Conservation (phyloP, 2,113 vertebrate genomes). For the Anseranas semipalmata region DNA sequence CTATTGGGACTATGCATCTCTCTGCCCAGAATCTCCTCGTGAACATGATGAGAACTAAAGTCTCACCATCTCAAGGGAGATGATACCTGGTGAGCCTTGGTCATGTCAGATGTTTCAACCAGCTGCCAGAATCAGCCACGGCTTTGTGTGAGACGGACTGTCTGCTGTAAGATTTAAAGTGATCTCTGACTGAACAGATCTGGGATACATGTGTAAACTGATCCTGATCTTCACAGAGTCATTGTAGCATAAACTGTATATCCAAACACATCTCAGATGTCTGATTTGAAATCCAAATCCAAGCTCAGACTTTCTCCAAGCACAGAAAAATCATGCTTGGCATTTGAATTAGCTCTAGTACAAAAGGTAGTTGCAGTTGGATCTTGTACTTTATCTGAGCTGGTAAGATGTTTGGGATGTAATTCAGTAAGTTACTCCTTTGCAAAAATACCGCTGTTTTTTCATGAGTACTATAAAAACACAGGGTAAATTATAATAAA, state of each 20-base stretch:
- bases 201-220: neutral
- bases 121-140: neutral
- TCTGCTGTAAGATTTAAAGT: neutral
- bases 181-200: neutral
- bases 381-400: neutral
- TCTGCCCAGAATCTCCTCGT: neutral
- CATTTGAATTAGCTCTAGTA: neutral
- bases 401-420: conserved; percentile 1
- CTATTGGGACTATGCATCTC: neutral
- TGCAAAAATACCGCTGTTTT: neutral
- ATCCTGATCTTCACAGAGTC: neutral
- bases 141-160: neutral
- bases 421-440: neutral
- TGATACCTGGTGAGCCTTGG: neutral
- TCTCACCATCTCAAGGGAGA: neutral
- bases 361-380: conserved; percentile 1
- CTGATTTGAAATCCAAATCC: neutral
- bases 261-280: neutral
- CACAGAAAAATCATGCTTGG: neutral
- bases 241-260: neutral
- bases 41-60: neutral
- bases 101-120: neutral
- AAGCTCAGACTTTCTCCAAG: neutral
- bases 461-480: neutral
- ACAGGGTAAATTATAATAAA: neutral